These are phyloP conservation scores for Salvator merianae DNA, from an alignment of 2,113 vertebrate species.

Conservation along the genomic window DNA sequence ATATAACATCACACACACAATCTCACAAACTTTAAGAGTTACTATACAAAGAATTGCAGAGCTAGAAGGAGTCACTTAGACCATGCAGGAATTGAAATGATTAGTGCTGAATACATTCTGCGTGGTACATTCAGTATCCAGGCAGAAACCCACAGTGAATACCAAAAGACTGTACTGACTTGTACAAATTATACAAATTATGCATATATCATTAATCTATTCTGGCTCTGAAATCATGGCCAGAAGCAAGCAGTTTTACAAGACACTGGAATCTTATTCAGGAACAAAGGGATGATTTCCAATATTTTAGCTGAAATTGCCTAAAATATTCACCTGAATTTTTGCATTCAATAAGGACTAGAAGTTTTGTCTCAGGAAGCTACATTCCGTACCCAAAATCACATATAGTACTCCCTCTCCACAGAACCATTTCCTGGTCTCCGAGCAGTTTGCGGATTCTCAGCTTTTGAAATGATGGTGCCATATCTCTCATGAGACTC, in stretches of 20 bases:
- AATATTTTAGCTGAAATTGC: constrained; percentile 20
- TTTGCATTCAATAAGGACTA: constrained; percentile 46
- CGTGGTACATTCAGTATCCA: background rate
- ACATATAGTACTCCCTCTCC: background rate
- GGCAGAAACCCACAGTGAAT: background rate
- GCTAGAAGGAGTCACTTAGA: constrained; percentile 35
- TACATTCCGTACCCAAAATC: background rate
- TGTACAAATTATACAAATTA: background rate
- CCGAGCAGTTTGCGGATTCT: no score
- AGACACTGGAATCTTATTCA: background rate
- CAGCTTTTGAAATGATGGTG: no score
- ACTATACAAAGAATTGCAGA: background rate
- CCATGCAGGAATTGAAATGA: background rate
- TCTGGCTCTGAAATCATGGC: background rate
- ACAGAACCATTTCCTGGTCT: background rate
- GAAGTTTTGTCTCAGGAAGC: background rate
- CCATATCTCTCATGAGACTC: no score
- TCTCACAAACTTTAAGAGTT: no score
- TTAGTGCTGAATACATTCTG: background rate
- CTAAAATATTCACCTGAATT: background rate
- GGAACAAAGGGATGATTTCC: background rate
- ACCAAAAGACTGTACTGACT: background rate
- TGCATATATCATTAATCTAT: background rate
- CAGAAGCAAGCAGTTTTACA: background rate
- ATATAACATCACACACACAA: background rate